A percentile compares a stretch with the other conserved stretches of the same genome.
Conservation (phyloP, 1,140 invertebrate species). For the Octopus sinensis region DNA sequence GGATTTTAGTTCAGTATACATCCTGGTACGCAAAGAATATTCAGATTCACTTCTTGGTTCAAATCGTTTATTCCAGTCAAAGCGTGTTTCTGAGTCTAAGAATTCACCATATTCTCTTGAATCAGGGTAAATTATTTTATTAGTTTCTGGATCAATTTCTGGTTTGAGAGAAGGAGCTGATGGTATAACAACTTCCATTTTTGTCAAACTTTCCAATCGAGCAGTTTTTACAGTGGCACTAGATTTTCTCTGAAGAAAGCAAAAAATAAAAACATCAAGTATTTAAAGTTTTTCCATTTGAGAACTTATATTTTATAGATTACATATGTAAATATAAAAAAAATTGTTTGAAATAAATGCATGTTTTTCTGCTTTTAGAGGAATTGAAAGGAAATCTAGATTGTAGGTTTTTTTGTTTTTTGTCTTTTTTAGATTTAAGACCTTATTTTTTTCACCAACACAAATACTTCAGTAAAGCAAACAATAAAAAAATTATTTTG, state of each 20-base stretch:
- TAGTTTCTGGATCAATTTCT: slow-evolving; percentile 33
- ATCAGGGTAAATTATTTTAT: slow-evolving; percentile 39
- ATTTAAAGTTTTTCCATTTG: no score
- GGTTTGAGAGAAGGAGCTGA: slow-evolving; percentile 27
- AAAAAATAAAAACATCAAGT: not conserved
- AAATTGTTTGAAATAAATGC: no score
- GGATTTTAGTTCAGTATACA: not conserved
- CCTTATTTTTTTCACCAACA: no score
- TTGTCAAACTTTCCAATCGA: slow-evolving; percentile 30
- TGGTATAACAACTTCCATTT: slow-evolving; percentile 25
- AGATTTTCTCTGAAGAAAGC: slow-evolving; percentile 28
- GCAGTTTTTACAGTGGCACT: slow-evolving; percentile 27
- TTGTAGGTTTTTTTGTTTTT: no score
- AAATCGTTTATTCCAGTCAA: slow-evolving; percentile 48
- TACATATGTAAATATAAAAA: no score
- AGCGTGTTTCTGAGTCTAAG: slow-evolving; percentile 52
- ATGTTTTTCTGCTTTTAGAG: no score
- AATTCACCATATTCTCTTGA: slow-evolving; percentile 49
- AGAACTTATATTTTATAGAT: no score
- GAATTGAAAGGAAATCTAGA: no score
- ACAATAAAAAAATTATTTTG: no score
- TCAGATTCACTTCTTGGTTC: slow-evolving; percentile 31
- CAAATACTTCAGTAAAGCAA: no score
- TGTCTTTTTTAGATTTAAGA: no score
- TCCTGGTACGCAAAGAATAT: not conserved